Base-by-base conservation (phyloP, 2,888 invertebrate species). In the Hoplodrina ambigua region DNA sequence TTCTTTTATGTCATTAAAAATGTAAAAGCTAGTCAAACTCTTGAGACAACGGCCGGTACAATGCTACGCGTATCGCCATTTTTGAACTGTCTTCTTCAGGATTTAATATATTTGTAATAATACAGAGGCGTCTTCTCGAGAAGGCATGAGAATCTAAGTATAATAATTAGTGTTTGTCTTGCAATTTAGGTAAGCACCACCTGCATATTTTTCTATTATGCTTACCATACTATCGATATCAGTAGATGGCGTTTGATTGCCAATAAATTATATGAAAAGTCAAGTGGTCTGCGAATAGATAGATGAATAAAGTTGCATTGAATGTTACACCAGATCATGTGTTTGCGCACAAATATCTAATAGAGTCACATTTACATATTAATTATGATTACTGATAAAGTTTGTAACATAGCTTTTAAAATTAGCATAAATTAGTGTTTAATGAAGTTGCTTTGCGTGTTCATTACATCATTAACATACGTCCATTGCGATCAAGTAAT, bases 171-270 rank as follows among this genome's bases (percentile, higher is more conserved):
- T 30, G 5, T 3, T 3, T 30, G 5, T 5, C 30, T 30, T 30
- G 3, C 30, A 30, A 30, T 30, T 30, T 30, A 30, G 5, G 15
- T 13, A 13, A 44, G 3, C 44, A 46, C 17, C 15, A 15, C 46
- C 46, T 6, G 3, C 5, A 11, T 13, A 7, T 6, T n/a, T 33
- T 17, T 19, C n/a, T 56, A 1, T 50, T 60, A 49, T 54, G 53
- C 67, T 20, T 4, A 55, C 62, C 33, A 7, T 72, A 63, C 49
- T n/a, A 17, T 37, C 25, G 15, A 20, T 74, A 59, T 63, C 77
- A 74, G 30, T n/a, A 55, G 71, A 69, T 75, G 75, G 37, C 64
- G 55, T 53, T 61, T 65, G 69, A 78, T 81, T 66, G 66, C n/a
- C 66, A 70, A 81, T 81, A 72, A 70, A 68, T 62, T 65, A 46